Evolutionary conservation across 2,113 vertebrate genomes (phyloP), one percentile per base, ranked within the genome.

Genomic region (Menidia beryllina): DNA sequence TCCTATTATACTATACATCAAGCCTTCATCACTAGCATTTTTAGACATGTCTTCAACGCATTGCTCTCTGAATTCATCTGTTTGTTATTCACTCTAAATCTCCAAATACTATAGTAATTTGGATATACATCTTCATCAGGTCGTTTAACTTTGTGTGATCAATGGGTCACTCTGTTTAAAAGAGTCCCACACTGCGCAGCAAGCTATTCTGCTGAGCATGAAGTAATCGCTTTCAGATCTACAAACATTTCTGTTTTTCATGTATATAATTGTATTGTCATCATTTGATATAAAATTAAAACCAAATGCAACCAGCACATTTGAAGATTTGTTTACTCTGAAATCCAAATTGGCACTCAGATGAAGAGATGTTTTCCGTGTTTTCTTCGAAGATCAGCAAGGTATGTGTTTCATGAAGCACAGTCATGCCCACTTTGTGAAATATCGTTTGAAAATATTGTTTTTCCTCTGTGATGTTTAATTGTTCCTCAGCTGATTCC

Each of bases 401-500:
- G 3, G 38, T 52, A 23, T 56, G 24, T 19, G 45, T 36, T 48
- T 14, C 48, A 17, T 71, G 25, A 60, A 63, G 52, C 67, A 57
- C 9, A 20, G 59, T 57, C 57, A 52, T 41, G 43, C 8, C 50
- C 36, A 23, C 47, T 15, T 63, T 73, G 56, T 77, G 62, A 88
- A 85, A 85, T 81, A 84, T 59, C 50, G 63, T 79, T 80, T 76
- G 50, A 78, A 85, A 86, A 88, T 71, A 75, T 78, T 82, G 54
- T 79, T 70, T 83, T 75, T 47, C 55, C 43, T 67, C 45, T 69
- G 68, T 55, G 53, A 84, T 77, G 69, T 81, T 85, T 86, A 84
- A 88, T 90, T 90, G 87, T 84, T 83, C 83, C 73, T 77, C 69
- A 69, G 68, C 77, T 50, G 41, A 83, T 87, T 79, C 73, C 74